Percentiles rank a stretch among this genome's conserved stretches.
Evolutionary conservation across 2,113 vertebrate species (phyloP).

Genomic region (Leucoraja erinaceus): DNA sequence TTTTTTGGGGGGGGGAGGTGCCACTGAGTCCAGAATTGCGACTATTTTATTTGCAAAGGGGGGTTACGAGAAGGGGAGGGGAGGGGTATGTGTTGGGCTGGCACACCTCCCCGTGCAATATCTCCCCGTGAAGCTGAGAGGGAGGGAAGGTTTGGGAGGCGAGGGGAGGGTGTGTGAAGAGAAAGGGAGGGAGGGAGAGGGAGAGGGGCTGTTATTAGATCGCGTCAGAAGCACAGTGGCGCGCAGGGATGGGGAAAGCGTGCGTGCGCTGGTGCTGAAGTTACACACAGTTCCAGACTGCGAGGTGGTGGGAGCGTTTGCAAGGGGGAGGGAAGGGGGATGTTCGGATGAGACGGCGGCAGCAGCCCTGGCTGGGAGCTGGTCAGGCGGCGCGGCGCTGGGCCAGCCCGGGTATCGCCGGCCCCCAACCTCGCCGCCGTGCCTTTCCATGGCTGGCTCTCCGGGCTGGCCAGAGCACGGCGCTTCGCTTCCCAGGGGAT

Average conservation of each 20-base stretch:
- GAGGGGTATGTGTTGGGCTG: not conserved
- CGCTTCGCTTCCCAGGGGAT: not conserved
- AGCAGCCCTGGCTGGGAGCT: not conserved
- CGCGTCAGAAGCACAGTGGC: not conserved
- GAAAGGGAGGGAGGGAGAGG: not conserved
- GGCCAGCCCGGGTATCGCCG: not conserved
- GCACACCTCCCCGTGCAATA: not conserved
- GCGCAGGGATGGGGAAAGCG: not conserved
- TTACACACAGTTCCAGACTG: not conserved
- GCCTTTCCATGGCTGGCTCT: not conserved
- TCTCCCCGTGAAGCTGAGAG: not conserved
- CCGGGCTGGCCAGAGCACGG: not conserved
- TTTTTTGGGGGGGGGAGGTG: not conserved
- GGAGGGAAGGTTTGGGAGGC: not conserved
- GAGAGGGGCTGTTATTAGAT: not conserved
- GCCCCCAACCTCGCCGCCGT: not conserved
- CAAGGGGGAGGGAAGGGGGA: not conserved
- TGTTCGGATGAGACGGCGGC: not conserved
- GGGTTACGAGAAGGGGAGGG: not conserved
- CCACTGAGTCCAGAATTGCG: not conserved
- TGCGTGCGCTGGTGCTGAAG: not conserved
- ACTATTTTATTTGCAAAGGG: not conserved
- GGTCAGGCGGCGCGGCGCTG: not conserved
- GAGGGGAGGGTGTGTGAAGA: not conserved
- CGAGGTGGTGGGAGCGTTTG: not conserved